phyloP scores from a whole-genome alignment of 35 echinoderm and acorn worm species.

The Hemicentrotus pulcherrimus region DNA sequence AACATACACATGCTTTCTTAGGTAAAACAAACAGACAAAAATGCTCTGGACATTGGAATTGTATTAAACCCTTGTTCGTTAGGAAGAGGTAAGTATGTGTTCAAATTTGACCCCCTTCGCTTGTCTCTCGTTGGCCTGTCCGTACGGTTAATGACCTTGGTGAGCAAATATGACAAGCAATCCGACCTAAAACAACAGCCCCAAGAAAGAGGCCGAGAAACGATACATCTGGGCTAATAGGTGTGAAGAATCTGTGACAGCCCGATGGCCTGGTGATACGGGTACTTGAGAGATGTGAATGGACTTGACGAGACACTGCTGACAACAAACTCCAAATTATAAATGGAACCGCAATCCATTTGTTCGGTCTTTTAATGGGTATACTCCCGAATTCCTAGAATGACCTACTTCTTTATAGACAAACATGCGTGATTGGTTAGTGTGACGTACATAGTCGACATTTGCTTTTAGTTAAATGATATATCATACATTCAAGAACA shows the following conservation, averaged over 20 bases:
- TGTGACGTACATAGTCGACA: too few relatives aligned
- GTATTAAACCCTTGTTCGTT: background rate
- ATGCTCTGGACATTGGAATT: too few relatives aligned
- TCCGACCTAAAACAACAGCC: slow-evolving; percentile 9
- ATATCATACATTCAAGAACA: too few relatives aligned
- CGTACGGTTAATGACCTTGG: background rate
- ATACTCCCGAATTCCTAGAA: background rate
- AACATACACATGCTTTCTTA: too few relatives aligned
- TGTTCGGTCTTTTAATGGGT: background rate
- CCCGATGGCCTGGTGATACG: background rate
- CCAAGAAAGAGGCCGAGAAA: background rate
- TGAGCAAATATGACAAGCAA: slow-evolving; percentile 12
- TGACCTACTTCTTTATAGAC: too few relatives aligned
- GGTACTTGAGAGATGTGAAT: background rate
- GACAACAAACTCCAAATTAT: background rate
- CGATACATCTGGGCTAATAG: slow-evolving; percentile 2
- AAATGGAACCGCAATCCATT: background rate
- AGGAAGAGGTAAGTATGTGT: background rate
- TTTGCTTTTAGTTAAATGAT: too few relatives aligned
- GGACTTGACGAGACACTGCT: background rate
- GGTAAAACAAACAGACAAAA: too few relatives aligned
- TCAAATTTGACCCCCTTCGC: background rate
- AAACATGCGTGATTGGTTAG: too few relatives aligned
- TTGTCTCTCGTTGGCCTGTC: background rate
- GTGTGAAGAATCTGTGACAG: background rate